Conservation (phyloP, 2,888 invertebrate species). For the Tineola bisselliella region DNA sequence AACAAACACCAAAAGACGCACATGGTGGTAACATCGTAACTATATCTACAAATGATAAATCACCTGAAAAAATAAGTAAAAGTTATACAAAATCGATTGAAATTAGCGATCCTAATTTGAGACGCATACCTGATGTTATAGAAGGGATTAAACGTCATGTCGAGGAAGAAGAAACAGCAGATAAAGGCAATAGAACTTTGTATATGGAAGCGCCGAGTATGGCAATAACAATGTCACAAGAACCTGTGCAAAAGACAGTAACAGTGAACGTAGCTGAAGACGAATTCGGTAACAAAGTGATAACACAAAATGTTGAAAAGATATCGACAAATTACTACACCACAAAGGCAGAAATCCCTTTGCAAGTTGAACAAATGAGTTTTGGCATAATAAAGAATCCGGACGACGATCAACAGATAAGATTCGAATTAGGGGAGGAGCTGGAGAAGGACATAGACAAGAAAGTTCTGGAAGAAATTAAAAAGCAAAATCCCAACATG, state of each 20-base stretch:
- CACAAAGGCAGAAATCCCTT: constrained; percentile 47
- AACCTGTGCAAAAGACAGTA: constrained; percentile 59
- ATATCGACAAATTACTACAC: constrained; percentile 52
- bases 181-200: constrained; percentile 31
- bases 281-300: constrained; percentile 58
- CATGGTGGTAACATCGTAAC: constrained; percentile 52
- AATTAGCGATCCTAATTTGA: constrained; percentile 48
- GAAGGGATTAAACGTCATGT: constrained; percentile 48
- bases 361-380: constrained; percentile 58
- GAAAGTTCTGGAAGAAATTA: constrained; percentile 53
- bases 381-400: constrained; percentile 53
- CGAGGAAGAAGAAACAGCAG: constrained; percentile 35
- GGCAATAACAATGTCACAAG: constrained; percentile 56
- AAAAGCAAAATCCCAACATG: constrained; percentile 54
- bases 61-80: constrained; percentile 36
- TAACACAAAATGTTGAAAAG: constrained; percentile 59
- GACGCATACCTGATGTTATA: constrained; percentile 51
- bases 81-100: constrained; percentile 62
- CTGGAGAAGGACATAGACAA: constrained; percentile 42
- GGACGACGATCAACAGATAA: constrained; percentile 42
- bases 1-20: constrained; percentile 32
- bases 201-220: constrained; percentile 59
- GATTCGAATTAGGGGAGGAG: constrained; percentile 53
- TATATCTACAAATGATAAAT: constrained; percentile 50
- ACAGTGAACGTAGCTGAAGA: constrained; percentile 62